Conservation (phyloP, 2,797 vertebrate genomes). For the Gephyroberyx darwinii region DNA sequence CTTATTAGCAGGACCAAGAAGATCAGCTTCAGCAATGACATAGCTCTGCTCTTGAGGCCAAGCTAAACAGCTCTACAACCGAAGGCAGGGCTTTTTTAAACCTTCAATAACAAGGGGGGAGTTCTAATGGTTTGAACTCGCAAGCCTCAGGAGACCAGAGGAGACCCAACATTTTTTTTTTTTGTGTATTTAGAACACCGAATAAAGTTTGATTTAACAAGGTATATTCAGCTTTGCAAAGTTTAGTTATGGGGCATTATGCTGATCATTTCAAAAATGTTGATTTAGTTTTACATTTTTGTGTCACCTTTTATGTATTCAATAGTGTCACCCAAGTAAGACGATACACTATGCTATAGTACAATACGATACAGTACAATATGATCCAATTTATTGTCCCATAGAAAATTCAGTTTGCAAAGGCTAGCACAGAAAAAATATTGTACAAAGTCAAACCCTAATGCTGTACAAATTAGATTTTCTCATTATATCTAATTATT, state of each 20-base stretch:
- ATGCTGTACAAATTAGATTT: too few relatives aligned
- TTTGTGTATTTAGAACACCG: background rate
- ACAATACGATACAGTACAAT: background rate
- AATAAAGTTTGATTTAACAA: background rate
- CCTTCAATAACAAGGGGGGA: slow-evolving; percentile 18
- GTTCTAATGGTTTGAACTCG: slow-evolving; percentile 35
- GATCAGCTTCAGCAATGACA: slow-evolving; percentile 63
- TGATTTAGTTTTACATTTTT: too few relatives aligned
- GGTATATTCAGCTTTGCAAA: background rate
- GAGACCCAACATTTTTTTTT: slow-evolving; percentile 37
- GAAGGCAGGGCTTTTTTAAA: slow-evolving; percentile 56
- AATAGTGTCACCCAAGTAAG: too few relatives aligned
- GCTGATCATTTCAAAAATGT: too few relatives aligned
- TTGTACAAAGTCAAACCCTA: too few relatives aligned
- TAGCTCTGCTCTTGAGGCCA: slow-evolving; percentile 46
- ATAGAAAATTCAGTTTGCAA: too few relatives aligned
- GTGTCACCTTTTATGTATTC: too few relatives aligned
- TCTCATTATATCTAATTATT: too few relatives aligned
- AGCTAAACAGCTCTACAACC: slow-evolving; percentile 2
- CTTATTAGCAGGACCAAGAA: slow-evolving; percentile 55
- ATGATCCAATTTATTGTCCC: background rate
- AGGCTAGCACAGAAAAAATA: too few relatives aligned
- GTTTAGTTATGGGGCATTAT: too few relatives aligned
- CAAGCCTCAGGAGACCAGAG: slow-evolving; percentile 42
- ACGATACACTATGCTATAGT: too few relatives aligned